Evolutionary conservation across 2,113 vertebrate species (phyloP), one percentile per base, ranked within the genome.

Genomic region (Semicossyphus pulcher): DNA sequence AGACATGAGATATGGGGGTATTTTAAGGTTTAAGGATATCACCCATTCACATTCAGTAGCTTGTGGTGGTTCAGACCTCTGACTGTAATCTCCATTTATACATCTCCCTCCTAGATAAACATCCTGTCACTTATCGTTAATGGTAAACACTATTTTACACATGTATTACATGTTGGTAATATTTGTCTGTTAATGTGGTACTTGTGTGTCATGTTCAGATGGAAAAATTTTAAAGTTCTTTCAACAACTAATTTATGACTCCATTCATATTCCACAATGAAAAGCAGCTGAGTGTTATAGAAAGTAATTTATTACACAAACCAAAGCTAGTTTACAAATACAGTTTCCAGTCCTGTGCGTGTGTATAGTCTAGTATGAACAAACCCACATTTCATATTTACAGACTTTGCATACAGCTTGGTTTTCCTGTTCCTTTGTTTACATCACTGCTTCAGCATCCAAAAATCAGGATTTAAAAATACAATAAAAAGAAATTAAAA

Each of bases 241-340:
- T 4, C 15, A 12, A 39, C 15, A 41, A 41, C 16, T n/a, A 7
- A 20, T 20, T 26, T 11, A 21, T 36, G 5, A 4, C 41, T 29
- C 29, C 23, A 49, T 3, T 1, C 3, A 76, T 32, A 81, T 18
- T 20, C 34, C 67, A 80, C 48, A 65, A 86, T 72, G 41, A 88
- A 81, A 10, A 86, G 18, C 11, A 61, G 65, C 53, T 66, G 59
- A n/a, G 76, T 81, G 84, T 92, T 91, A 91, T 91, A 94, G 88
- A 93, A 94, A 92, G 92, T 93, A 77, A 92, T 94, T 94, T 93
- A 94, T 94, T 94, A 92, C 91, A 94, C 91, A 94, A 94, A 93
- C 92, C 90, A 94, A 92, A 92, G 91, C 91, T 92, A 92, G 90
- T 93, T 94, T 93, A 94, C 92, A 93, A 93, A 93, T 92, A 90